Base-by-base conservation (phyloP, 2,797 vertebrate genomes). In the Monodelphis domestica region DNA sequence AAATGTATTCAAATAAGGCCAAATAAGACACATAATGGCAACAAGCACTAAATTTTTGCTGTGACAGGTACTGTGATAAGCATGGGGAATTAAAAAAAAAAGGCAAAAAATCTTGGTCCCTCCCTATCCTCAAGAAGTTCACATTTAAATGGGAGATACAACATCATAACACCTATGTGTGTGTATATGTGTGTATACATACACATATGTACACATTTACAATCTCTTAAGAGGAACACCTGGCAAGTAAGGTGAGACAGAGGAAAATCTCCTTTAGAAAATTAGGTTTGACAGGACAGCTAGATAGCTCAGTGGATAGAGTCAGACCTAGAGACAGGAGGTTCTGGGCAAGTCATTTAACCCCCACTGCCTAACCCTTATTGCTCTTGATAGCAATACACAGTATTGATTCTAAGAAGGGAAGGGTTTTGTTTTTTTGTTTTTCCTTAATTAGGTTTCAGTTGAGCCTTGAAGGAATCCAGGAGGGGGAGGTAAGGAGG, bases 1-100 rank as follows among this genome's bases (percentile, higher is more conserved):
- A 78, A 95, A 95, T 38, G 54, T 89, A 38, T 33, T 33, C 54
- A 94, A 91, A 92, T n/a, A n/a, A n/a, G n/a, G 24, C 91, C 52
- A 94, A 95, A 94, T 0, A 88, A 90, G 9, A 84, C 38, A 84
- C 38, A 50, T 3, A 84, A 11, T 26, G 45, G 26, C 17, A 38
- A 78, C 1, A 78, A 78, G 9, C 38, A 78, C 45, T 45, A 70
- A 45, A 38, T 7, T 78, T 7, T 26, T 84, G 50, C 38, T 84
- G 38, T 26, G 21, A n/a, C 38, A 84, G 38, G 70, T 84, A 84
- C 38, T 84, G 10, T 84, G 21, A 45, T 78, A 45, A 45, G 38
- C 21, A 26, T 5, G 45, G 7, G n/a, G 14, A 9, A n/a, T 17
- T 28, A 29, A 38, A 38, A 38, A 59, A 59, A 30, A 33, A 12